Evolutionary conservation across 2,113 vertebrate genomes (phyloP), one percentile per base, ranked within the genome.

Genomic region (Alaudala cheleensis): DNA sequence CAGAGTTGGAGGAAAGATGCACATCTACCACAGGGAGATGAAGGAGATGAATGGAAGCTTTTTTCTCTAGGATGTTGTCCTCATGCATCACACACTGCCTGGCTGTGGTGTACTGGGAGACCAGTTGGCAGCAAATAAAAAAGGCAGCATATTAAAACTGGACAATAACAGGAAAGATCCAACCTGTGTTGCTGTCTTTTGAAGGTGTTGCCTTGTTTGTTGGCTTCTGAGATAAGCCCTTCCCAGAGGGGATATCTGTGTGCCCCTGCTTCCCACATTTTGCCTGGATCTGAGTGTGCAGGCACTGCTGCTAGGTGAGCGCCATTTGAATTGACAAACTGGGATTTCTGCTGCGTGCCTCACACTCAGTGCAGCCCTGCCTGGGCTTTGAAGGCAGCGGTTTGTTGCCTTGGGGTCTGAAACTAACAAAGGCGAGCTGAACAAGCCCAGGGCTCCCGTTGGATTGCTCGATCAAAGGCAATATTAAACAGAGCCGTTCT

Each of bases 371-470:
- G 87, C 81, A 91, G 88, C 91, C 90, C 96, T 96, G 85, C 96
- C 93, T 97, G 93, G 88, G 93, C 89, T 92, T 97, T 97, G 86
- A 97, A 97, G 95, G 86, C 95, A 96, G 85, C 58, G 57, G 81
- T 77, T 97, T 96, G 69, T 97, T 97, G 98, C 97, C 97, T 98
- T 97, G 97, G 96, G 97, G 95, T 96, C 51, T 97, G 95, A 98
- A 98, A 93, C 94, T 94, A 97, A 97, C 95, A 98, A 97, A 98
- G 94, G 77, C 8, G 18, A 95, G 94, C 92, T 97, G 95, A 96
- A 96, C n/a, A 57, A 93, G 96, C 61, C 85, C 94, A 94, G 73
- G 86, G 93, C 69, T 98, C 97, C 97, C 94, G 2, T 94, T 25
- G 91, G 97, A 98, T 97, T 94, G 91, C 93, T 96, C 80, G 12